phyloP scores from a whole-genome alignment of 2,113 vertebrate genomes.

The Catagonus wagneri region DNA sequence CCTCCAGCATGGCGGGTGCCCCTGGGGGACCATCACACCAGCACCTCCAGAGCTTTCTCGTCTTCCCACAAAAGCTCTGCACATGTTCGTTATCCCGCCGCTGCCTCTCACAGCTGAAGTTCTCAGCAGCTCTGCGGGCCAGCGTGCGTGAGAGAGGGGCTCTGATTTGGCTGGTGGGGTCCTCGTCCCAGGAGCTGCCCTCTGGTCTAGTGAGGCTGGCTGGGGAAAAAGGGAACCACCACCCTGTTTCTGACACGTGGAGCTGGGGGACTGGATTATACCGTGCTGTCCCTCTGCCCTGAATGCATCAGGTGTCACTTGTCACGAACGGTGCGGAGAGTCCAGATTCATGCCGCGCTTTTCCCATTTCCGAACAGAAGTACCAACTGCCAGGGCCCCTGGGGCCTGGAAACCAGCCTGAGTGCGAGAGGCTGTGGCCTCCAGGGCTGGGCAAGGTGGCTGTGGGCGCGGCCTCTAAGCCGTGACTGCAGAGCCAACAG shows the following conservation, averaged over 20 bases:
- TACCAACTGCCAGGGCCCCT: neutral
- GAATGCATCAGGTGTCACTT: neutral
- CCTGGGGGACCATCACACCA: no score
- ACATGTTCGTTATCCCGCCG: no score
- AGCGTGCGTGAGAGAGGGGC: neutral
- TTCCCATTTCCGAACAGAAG: constrained; percentile 44
- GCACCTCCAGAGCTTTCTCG: no score
- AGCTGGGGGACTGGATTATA: neutral
- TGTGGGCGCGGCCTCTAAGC: neutral
- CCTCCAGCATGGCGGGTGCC: no score
- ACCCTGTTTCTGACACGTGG: neutral
- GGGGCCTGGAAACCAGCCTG: neutral
- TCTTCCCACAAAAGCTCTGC: no score
- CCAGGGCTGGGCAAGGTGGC: neutral
- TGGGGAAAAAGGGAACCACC: neutral
- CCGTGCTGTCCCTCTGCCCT: neutral
- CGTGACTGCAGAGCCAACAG: neutral
- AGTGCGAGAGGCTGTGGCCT: neutral
- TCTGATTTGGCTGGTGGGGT: neutral
- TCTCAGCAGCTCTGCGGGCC: neutral
- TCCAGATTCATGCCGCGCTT: neutral
- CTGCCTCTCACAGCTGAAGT: no score
- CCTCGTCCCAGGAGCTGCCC: neutral
- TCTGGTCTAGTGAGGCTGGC: neutral
- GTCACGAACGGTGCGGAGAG: neutral